Conservation (phyloP, 2,888 invertebrate species). For the Steromphala cineraria region DNA sequence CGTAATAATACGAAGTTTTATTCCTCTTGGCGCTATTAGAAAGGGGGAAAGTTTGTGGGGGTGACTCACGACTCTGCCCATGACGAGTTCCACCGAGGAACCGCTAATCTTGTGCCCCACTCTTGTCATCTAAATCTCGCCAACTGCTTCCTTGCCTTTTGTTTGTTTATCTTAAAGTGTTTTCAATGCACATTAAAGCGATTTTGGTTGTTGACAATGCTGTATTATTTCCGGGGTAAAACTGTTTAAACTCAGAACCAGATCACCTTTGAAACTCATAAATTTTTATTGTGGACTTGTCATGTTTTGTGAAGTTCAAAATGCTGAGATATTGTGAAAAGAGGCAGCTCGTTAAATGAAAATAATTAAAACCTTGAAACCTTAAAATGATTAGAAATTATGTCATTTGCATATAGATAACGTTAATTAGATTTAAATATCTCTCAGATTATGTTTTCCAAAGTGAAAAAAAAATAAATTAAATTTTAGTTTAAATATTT, state of each 20-base stretch:
- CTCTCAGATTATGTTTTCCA: too few relatives aligned
- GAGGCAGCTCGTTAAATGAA: too few relatives aligned
- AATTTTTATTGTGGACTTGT: background rate
- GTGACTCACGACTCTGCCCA: background rate
- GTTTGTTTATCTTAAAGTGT: slow-evolving; percentile 13
- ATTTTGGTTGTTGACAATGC: background rate
- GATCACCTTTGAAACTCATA: background rate
- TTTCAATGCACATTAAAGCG: slow-evolving; percentile 3
- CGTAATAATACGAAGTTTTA: slow-evolving; percentile 16
- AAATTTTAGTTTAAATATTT: too few relatives aligned
- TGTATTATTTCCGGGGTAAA: slow-evolving; percentile 7
- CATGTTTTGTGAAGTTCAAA: too few relatives aligned
- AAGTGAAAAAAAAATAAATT: too few relatives aligned
- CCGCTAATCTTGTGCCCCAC: background rate
- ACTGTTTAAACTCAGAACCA: background rate
- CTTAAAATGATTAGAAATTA: too few relatives aligned
- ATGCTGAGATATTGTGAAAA: too few relatives aligned
- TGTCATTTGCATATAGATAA: too few relatives aligned
- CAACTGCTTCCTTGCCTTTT: background rate
- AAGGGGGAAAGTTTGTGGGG: background rate
- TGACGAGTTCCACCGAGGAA: background rate
- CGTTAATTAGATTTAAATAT: too few relatives aligned
- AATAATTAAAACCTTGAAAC: too few relatives aligned
- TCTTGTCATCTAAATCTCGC: slow-evolving; percentile 13
- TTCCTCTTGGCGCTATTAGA: background rate